Conservation (phyloP, 2,113 vertebrate genomes). For the Helogale parvula region DNA sequence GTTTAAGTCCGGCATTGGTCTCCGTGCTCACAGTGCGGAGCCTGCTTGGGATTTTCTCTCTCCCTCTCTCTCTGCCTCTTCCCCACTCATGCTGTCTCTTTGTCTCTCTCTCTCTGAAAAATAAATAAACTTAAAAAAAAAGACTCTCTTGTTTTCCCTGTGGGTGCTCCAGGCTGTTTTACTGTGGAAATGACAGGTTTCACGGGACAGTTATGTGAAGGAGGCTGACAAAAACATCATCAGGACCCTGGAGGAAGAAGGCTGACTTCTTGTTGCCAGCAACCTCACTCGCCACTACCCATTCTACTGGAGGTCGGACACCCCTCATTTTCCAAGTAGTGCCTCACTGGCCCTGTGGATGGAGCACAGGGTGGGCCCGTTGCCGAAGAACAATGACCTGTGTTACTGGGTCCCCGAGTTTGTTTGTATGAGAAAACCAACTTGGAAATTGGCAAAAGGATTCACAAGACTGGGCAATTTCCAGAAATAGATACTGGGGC, state of each 20-base stretch:
- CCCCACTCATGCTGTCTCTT: too few relatives aligned
- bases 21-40: too few relatives aligned
- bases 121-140: too few relatives aligned
- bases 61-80: too few relatives aligned
- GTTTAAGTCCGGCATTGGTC: too few relatives aligned
- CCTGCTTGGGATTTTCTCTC: too few relatives aligned
- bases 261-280: constrained; percentile 89
- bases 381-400: constrained; percentile 92
- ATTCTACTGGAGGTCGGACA: constrained; percentile 99
- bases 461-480: constrained; percentile 95
- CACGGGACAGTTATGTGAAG: constrained; percentile 98
- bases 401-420: constrained; percentile 99
- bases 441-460: constrained; percentile 98
- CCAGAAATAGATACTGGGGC: constrained; percentile 98
- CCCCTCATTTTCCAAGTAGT: constrained; percentile 98
- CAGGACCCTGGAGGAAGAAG: constrained; percentile 92
- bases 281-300: constrained; percentile 95
- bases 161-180: neutral
- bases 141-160: neutral
- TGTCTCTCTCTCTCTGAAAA: too few relatives aligned
- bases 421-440: constrained; percentile 96
- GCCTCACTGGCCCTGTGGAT: constrained; percentile 97
- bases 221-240: constrained; percentile 97
- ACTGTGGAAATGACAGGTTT: constrained; percentile 86
- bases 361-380: constrained; percentile 95